Evolutionary conservation across 2,888 invertebrate species (phyloP), one percentile per base, ranked within the genome.

Genomic region (Chaetoderma sp.): DNA sequence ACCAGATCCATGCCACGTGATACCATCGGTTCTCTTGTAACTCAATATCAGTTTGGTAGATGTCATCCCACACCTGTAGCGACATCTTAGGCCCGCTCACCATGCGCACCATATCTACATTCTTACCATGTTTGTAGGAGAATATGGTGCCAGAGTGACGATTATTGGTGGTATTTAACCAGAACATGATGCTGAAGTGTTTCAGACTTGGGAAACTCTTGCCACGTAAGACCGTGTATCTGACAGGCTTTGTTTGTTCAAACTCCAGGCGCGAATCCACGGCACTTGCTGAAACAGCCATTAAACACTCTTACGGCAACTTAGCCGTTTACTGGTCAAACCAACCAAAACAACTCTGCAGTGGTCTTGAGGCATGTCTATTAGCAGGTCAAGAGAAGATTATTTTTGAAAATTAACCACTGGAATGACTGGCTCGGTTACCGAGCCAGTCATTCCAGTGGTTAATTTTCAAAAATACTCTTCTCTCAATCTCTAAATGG

Each of bases 1-100:
- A 67, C 83, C 83, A 84, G 4, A 82, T 80, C 79, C 82, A 80
- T 1, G 79, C 76, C 10, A 85, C 70, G 64, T 85, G 84, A 6
- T 71, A 74, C 83, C 84, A 84, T 28, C 65, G 63, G 30, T 77
- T 63, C 6, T 64, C 60, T n/a, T 70, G 63, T 45, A 84, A 71
- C 6, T 54, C 66, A 27, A 81, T 60, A 30, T 70, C 67, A 1
- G 81, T 81, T 16, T 63, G 55, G 4, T 78, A 65, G 2, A 62
- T 27, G 44, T 74, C 68, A 16, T 72, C 72, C 68, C 72, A 76
- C 16, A 85, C 69, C 32, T 73, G 65, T 56, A 83, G 74, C 10
- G 63, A 65, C 45, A 84, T 67, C 16, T 61, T 72, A 0, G 81
- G 80, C 8, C 81, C 80, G 60, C 77, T 79, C 49, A 68, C 61